Percentiles rank a stretch among this genome's conserved stretches.
phyloP scores from a whole-genome alignment of 2,888 invertebrate species.

The Nemoura dubitans region DNA sequence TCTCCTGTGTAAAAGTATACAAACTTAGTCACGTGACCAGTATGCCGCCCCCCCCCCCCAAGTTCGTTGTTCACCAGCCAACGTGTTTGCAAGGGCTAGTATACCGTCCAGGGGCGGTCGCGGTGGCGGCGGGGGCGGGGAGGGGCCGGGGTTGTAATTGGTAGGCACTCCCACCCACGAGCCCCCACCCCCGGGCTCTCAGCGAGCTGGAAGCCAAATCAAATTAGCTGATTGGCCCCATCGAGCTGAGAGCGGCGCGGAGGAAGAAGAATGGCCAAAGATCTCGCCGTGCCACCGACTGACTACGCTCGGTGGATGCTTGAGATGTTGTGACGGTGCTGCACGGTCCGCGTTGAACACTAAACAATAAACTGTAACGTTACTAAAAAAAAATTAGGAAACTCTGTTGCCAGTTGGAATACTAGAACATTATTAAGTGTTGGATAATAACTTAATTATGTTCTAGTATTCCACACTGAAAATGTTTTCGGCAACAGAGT shows the following conservation, averaged over 20 bases:
- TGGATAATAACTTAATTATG: no score
- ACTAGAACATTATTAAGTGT: no score
- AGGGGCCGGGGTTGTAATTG: slow-evolving; percentile 29
- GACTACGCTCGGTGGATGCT: background rate
- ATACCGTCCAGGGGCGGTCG: background rate
- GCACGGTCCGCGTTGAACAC: no score
- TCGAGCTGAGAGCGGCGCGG: slow-evolving; percentile 47
- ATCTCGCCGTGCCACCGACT: background rate
- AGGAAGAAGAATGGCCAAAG: slow-evolving; percentile 50
- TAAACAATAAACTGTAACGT: no score
- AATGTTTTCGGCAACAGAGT: no score
- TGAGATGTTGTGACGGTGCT: background rate
- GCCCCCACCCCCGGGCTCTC: background rate
- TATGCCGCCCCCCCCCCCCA: background rate
- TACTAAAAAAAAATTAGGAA: no score
- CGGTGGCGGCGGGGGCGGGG: slow-evolving; percentile 2
- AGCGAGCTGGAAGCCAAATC: slow-evolving; percentile 44
- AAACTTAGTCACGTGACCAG: no score
- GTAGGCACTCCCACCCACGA: slow-evolving; percentile 8
- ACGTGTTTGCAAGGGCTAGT: slow-evolving; percentile 44
- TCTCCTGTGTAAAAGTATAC: no score
- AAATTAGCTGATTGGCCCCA: slow-evolving; percentile 52
- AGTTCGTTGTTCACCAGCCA: background rate
- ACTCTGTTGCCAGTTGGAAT: no score
- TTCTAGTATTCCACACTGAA: no score